Base-by-base conservation (phyloP, 2,797 vertebrate species). In the Knipowitschia caucasica region DNA sequence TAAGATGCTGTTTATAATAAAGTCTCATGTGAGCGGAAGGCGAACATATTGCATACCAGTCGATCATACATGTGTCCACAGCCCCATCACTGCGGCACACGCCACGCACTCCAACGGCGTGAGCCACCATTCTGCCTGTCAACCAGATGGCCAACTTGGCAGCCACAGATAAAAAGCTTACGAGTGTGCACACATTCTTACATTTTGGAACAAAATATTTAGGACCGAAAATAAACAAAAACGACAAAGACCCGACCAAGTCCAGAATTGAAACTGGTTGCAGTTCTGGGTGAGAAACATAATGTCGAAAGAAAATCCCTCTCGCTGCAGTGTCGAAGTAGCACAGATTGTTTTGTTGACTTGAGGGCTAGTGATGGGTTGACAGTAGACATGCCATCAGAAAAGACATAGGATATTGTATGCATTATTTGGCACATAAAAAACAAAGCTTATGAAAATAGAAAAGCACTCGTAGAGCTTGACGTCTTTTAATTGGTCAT, bases 121-220 rank as follows among this genome's bases (percentile, higher is more conserved):
- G 27, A 47, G 45, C 27, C 17, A 4, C 17, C 15, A 20, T 47
- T 47, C 45, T 47, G 45, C 45, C 26, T 27, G 27, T 47, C 45
- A 47, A 47, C 27, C 45, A 47, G 45, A 47, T 47, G 45, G 45
- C 45, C 45, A 12, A 47, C 45, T 47, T 47, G 45, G 45, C 45
- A 47, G 15, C 15, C 31, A 26, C 45, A 47, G 27, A 47, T 47
- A 47, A 47, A 47, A 47, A 47, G 45, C 31, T 47, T 30, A 47
- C 27, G 31, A 47, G 45, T 47, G 45, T 31, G 45, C 45, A 21
- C 43, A 45, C 45, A 31, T 47, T 47, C 26, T 47, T 47, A 29
- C 27, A 30, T 47, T 47, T 47, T 47, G 45, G 45, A 47, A 18
- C 15, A 27, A 14, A 30, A 30, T 47, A 47, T 30, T 47, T 47